These are phyloP conservation scores for Habrosyne pyritoides DNA, from an alignment of 2,888 invertebrate genomes.

Conservation along the genomic window DNA sequence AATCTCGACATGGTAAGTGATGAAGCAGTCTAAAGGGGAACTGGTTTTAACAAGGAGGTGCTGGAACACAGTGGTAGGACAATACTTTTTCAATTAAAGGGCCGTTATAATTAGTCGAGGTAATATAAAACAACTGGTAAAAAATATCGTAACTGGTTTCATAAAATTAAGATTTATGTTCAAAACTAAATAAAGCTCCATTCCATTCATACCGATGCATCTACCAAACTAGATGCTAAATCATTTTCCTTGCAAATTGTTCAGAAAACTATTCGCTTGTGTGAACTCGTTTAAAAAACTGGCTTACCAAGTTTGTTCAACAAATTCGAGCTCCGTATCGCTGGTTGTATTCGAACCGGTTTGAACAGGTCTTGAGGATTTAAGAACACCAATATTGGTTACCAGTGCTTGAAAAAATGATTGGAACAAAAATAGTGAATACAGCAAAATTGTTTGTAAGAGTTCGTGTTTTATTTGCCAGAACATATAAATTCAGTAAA, in stretches of 20 bases:
- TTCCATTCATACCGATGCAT: background rate
- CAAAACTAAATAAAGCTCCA: background rate
- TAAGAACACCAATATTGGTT: conserved; percentile 2
- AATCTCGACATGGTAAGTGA: too few relatives aligned
- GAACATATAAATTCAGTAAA: background rate
- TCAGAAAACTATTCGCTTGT: background rate
- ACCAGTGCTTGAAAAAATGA: background rate
- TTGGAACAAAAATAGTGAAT: background rate
- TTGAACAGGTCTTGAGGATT: conserved; percentile 2
- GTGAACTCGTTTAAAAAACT: background rate
- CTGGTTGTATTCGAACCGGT: background rate
- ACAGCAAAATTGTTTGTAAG: background rate
- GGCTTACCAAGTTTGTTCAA: background rate
- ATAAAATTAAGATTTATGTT: background rate
- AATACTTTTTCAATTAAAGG: too few relatives aligned
- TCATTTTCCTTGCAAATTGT: background rate
- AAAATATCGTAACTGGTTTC: background rate
- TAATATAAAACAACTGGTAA: too few relatives aligned
- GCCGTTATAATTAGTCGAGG: too few relatives aligned
- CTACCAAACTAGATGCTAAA: background rate
- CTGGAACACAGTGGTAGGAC: too few relatives aligned
- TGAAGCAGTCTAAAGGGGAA: too few relatives aligned
- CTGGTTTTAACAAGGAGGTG: too few relatives aligned
- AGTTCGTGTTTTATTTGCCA: background rate
- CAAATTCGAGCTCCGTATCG: background rate